Conservation (phyloP, 2,797 vertebrate species). For the Nannoperca obscura region DNA sequence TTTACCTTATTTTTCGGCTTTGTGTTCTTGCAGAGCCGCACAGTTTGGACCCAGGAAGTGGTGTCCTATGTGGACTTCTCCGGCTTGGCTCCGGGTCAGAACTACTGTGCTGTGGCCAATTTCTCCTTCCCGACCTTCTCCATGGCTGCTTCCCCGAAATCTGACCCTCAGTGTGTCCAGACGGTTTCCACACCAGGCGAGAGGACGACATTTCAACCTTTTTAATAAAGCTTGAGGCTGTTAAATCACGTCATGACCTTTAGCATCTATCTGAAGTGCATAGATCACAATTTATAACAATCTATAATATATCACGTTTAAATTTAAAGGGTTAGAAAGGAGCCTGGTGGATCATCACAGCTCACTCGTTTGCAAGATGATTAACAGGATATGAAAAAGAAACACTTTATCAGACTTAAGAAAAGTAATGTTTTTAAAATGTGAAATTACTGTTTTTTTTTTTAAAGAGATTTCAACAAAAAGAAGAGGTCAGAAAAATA, state of each 20-base stretch:
- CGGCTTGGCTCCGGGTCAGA: conserved; percentile 65
- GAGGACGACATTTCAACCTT: not conserved
- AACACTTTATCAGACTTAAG: not conserved
- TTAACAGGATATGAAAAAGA: not conserved
- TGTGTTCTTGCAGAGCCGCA: conserved; percentile 61
- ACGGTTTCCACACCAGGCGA: conserved; percentile 59
- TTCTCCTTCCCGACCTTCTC: conserved; percentile 74
- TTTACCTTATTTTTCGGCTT: not conserved
- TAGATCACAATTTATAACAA: not conserved
- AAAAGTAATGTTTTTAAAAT: not conserved
- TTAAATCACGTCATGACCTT: too few relatives aligned
- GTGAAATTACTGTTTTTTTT: not conserved
- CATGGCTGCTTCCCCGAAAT: conserved; percentile 67
- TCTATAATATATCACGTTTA: too few relatives aligned
- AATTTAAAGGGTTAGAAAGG: not conserved
- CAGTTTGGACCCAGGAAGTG: conserved; percentile 64
- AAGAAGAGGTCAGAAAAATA: not conserved
- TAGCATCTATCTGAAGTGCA: too few relatives aligned
- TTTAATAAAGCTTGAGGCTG: not conserved
- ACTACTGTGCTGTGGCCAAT: conserved; percentile 80
- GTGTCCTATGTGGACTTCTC: conserved; percentile 61
- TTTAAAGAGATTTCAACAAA: not conserved
- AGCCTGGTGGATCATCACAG: not conserved
- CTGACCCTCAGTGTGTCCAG: conserved; percentile 69
- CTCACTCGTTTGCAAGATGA: not conserved